phyloP scores from a whole-genome alignment of 2,888 invertebrate genomes.

The Thera britannica region DNA sequence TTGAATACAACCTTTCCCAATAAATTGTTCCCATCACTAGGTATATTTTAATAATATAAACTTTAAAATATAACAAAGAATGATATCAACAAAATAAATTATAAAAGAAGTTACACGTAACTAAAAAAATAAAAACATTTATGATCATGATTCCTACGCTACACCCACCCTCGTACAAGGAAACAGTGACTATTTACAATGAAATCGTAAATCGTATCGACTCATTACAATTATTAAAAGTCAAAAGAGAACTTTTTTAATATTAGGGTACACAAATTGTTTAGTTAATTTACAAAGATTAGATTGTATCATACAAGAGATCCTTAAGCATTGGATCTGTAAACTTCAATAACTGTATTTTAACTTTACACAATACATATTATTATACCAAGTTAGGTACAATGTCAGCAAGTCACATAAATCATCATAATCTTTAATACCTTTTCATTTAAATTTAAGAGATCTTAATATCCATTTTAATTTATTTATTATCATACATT shows the following conservation, averaged over 20 bases:
- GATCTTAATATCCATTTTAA: conserved; percentile 12
- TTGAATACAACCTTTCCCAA: conserved; percentile 23
- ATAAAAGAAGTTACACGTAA: conserved; percentile 43
- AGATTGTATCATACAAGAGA: conserved; percentile 32
- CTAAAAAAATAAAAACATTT: conserved; percentile 33
- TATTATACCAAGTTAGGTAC: conserved; percentile 20
- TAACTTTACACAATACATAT: conserved; percentile 8
- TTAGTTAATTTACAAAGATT: conserved; percentile 24
- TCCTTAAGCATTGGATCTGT: conserved; percentile 29
- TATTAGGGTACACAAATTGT: conserved; percentile 5
- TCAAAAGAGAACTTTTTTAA: conserved; percentile 17
- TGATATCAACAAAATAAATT: conserved; percentile 47
- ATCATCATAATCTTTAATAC: conserved; percentile 15
- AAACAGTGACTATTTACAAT: conserved; percentile 12
- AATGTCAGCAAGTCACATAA: conserved; percentile 17
- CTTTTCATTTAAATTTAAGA: conserved; percentile 8
- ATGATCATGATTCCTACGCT: conserved; percentile 40
- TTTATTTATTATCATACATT: conserved; percentile 7
- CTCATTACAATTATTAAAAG: conserved; percentile 15
- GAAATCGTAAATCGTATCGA: neutral
- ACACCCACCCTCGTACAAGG: conserved; percentile 23
- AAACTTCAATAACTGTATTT: conserved; percentile 20
- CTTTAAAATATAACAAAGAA: conserved; percentile 38
- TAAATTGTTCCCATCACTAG: conserved; percentile 44
- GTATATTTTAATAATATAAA: conserved; percentile 34